phyloP scores from a whole-genome alignment of 2,797 vertebrate genomes.

The Sciaenops ocellatus region DNA sequence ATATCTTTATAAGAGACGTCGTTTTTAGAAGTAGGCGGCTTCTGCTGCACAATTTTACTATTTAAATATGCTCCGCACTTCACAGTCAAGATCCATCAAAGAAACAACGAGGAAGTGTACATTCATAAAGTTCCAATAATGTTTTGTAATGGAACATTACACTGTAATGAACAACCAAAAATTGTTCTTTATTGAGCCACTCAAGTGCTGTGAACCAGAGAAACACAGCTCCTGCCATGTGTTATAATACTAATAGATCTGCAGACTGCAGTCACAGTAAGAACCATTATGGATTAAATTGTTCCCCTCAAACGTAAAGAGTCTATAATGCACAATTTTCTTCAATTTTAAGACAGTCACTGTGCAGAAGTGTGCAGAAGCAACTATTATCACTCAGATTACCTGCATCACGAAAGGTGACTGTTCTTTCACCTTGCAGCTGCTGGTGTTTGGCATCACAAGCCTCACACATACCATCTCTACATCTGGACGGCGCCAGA shows the following conservation, averaged over 20 bases:
- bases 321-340: slow-evolving; percentile 53
- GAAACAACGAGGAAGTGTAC: slow-evolving; percentile 64
- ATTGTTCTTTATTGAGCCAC: slow-evolving; percentile 67
- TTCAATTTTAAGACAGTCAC: slow-evolving; percentile 46
- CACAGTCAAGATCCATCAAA: slow-evolving; percentile 68
- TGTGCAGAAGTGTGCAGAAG: slow-evolving; percentile 42
- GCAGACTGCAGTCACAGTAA: slow-evolving; percentile 50
- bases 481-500: slow-evolving; percentile 77
- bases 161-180: slow-evolving; percentile 74
- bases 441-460: slow-evolving; percentile 67
- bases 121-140: slow-evolving; percentile 75
- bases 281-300: slow-evolving; percentile 58
- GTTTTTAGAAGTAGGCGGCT: slow-evolving; percentile 24
- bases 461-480: slow-evolving; percentile 62
- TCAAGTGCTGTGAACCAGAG: slow-evolving; percentile 65
- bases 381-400: slow-evolving; percentile 62
- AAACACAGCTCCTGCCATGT: slow-evolving; percentile 57
- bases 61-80: slow-evolving; percentile 57
- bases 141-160: slow-evolving; percentile 76
- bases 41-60: slow-evolving; percentile 40
- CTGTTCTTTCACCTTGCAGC: slow-evolving; percentile 73
- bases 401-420: slow-evolving; percentile 62
- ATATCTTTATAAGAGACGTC: slow-evolving; percentile 10
- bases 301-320: slow-evolving; percentile 55
- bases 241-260: slow-evolving; percentile 61